Conservation (phyloP, 2,113 vertebrate genomes). For the Gopherus evgoodei region DNA sequence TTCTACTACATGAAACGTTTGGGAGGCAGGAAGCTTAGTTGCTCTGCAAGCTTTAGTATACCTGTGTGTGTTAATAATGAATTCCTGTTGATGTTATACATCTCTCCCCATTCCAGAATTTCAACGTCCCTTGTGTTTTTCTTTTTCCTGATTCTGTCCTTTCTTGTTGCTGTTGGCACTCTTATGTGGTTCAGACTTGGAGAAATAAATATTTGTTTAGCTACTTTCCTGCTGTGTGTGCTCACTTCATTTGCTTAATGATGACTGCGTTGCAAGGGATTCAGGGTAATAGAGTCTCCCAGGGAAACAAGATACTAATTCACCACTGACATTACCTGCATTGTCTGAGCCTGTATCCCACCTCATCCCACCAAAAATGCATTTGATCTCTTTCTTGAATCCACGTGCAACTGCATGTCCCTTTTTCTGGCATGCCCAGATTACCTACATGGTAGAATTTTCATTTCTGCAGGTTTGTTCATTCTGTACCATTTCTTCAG, state of each 20-base stretch:
- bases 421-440: not conserved
- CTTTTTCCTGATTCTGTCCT: not conserved
- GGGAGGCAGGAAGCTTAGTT: slow-evolving; percentile 20
- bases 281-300: slow-evolving; percentile 29
- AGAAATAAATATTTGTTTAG: slow-evolving; percentile 75
- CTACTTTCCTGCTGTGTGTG: slow-evolving; percentile 63
- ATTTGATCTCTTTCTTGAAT: not conserved
- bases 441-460: not conserved
- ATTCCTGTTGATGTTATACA: slow-evolving; percentile 57
- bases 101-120: slow-evolving; percentile 34
- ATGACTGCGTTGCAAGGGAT: slow-evolving; percentile 32
- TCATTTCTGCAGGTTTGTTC: not conserved
- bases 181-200: slow-evolving; percentile 33
- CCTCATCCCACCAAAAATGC: not conserved
- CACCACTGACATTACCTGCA: not conserved
- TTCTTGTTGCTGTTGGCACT: slow-evolving; percentile 44
- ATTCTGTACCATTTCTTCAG: not conserved
- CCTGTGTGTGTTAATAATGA: slow-evolving; percentile 45
- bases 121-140: slow-evolving; percentile 39
- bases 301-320: slow-evolving; percentile 23
- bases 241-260: slow-evolving; percentile 64
- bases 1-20: not conserved
- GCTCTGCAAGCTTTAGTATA: slow-evolving; percentile 25
- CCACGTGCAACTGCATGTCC: not conserved
- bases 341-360: not conserved